Base-by-base conservation (phyloP, 1,140 invertebrate species). In the Zaprionus tsacasi region DNA sequence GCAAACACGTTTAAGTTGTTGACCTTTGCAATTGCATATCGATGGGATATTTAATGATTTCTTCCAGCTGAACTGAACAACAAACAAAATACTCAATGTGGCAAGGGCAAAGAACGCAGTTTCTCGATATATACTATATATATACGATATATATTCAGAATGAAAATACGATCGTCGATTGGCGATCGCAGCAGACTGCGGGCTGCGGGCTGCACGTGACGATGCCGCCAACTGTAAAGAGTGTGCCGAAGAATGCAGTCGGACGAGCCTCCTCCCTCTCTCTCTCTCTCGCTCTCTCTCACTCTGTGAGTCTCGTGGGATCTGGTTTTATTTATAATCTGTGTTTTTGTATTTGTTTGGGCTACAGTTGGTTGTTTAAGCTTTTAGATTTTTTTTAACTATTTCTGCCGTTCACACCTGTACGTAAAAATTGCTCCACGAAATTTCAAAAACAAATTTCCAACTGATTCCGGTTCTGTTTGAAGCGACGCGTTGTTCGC, bases 401-500 rank as follows among this genome's bases (percentile, higher is more conserved):
- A 30, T 30, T 30, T 30, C 27, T 30, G 27, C 4, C 15, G 3
- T 65, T 66, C 56, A 73, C 69, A 72, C 56, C 69, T 76, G 75
- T 52, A 43, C 63, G n/a, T 45, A 45, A 8, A 52, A 50, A 58
- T 57, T 73, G 60, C 38, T 40, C 33, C 38, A 68, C 57, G 35
- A 21, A 58, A 64, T 73, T 68, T 59, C n/a, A 63, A 65, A 55
- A 64, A 63, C 70, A 35, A 35, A 73, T 67, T 57, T 56, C n/a
- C 56, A 56, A 38, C 43, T 56, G 12, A 45, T 43, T n/a, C 2
- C 3, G n/a, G 8, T 45, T 7, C 7, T 15, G 1, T 38, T n/a
- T n/a, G n/a, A n/a, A 48, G 85, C 85, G 81, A 56, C 78, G 76
- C 74, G 85, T 79, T 81, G 85, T 78, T 81, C 52, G 57, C 69